These are phyloP conservation scores for Gallinago media DNA, from an alignment of 2,113 vertebrate genomes.

Conservation along the genomic window DNA sequence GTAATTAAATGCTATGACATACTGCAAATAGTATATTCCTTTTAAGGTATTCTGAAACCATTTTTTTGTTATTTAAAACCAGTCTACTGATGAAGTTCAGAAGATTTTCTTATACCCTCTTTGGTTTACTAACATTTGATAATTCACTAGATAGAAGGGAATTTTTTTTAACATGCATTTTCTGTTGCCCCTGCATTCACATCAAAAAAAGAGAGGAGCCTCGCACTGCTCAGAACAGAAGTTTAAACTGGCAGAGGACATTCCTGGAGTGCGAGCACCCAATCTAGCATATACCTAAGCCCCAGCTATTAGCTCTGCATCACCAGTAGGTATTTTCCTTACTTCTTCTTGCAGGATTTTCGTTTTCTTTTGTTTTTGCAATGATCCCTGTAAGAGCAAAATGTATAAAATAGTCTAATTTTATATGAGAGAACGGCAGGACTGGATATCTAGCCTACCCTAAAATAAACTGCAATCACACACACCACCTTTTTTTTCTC, in stretches of 20 bases:
- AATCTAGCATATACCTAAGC: neutral
- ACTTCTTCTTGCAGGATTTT: neutral
- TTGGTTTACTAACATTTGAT: neutral
- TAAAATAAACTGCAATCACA: neutral
- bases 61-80: slow-evolving; percentile 12
- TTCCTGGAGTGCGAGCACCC: slow-evolving; percentile 53
- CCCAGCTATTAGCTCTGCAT: neutral
- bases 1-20: slow-evolving; percentile 15
- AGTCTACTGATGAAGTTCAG: neutral
- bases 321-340: slow-evolving; percentile 5
- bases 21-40: neutral
- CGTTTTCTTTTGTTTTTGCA: neutral
- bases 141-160: neutral
- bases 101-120: neutral
- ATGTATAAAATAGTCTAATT: neutral
- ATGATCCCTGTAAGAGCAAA: neutral
- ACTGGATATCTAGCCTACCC: neutral
- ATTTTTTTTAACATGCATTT: neutral
- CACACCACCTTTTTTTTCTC: neutral
- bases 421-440: neutral
- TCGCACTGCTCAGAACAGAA: slow-evolving; percentile 2
- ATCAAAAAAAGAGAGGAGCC: neutral
- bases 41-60: neutral
- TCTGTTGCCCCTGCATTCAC: neutral
- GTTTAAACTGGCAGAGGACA: slow-evolving; percentile 40